Evolutionary conservation across 2,113 vertebrate species (phyloP), one percentile per base, ranked within the genome.

Genomic region (Carassius gibelio): DNA sequence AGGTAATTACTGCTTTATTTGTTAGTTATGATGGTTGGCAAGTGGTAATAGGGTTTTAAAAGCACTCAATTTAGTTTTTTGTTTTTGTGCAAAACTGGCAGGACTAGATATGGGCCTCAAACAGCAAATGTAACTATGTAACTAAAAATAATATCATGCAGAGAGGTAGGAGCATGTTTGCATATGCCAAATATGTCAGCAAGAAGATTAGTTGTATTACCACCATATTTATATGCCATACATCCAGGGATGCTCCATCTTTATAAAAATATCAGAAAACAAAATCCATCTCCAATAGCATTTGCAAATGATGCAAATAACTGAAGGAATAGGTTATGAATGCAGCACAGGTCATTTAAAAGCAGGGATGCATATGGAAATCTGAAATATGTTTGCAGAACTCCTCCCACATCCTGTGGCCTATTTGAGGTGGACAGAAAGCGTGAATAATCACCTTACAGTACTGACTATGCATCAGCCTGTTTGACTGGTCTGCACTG

Each of bases 401-500:
- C 34, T 17, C 77, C 26, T 19, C 48, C 66, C 74, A 79, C 23
- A 86, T 76, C 23, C 57, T 26, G 30, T 50, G 78, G 78, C 68
- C 82, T 80, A 69, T 84, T 75, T 64, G 85, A 36, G 66, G 42
- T 80, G 61, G 64, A 48, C 30, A 23, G 66, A 19, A 13, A 66
- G 19, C 4, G n/a, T 10, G 82, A 64, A 81, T 78, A 57, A 61
- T 57, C 61, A 45, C 66, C 19, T 42, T 19, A 57, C 8, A 42
- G 17, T 4, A 36, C n/a, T 57, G 64, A 59, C 81, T 71, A 52
- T 21, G 9, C 69, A 21, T 80, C 76, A 82, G 77, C 36, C 55
- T 71, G 57, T 71, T 79, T 59, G 38, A 62, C 69, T 75, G 23
- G 57, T 64, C 66, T 45, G 50, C 52, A 81, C 62, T 66, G 17